Base-by-base conservation (phyloP, 2,888 invertebrate genomes). In the Caenorhabditis auriculariae region DNA sequence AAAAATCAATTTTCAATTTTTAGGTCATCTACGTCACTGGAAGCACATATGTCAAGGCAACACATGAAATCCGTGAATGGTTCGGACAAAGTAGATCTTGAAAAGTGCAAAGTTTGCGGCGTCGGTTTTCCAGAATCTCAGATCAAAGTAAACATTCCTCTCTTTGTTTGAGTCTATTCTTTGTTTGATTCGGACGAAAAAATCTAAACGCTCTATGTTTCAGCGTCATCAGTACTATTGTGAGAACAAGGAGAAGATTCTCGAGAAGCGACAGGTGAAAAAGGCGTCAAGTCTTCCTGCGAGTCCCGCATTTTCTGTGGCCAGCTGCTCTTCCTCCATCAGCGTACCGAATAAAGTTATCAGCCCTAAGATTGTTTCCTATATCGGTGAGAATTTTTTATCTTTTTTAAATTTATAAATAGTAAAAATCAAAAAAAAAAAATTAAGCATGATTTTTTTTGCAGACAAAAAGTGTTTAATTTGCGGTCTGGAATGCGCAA, bases 391-490 rank as follows among this genome's bases (percentile, higher is more conserved):
- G n/a, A n/a, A n/a, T n/a, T n/a, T n/a, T n/a, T n/a, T n/a, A n/a
- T n/a, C n/a, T n/a, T n/a, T n/a, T n/a, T n/a, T n/a, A n/a, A n/a
- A 41, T 15, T 15, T 41, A 15, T 15, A n/a, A 17, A 15, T 21
- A 26, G 12, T 45, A 26, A 17, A 46, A 28, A 28, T 46, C 29
- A 19, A 17, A 43, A 43, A 41, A 41, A 17, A n/a, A 17, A 41
- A 41, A 7, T 19, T 6, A 4, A 19, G 5, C 21, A 17, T 19
- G n/a, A 4, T 3, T 3, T 51, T 47, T 41, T 9, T 43, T 55
- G 4, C 46, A 15, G 68, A 66, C 39, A 69, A 69, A 37, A 57
- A 60, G 19, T 69, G 69, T 39, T 39, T 41, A 32, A 63, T 63
- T 21, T 69, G 69, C 39, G 48, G 56, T n/a, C 48, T 60, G 39